phyloP scores from a whole-genome alignment of 2,797 vertebrate species.

The Agapornis canus region DNA sequence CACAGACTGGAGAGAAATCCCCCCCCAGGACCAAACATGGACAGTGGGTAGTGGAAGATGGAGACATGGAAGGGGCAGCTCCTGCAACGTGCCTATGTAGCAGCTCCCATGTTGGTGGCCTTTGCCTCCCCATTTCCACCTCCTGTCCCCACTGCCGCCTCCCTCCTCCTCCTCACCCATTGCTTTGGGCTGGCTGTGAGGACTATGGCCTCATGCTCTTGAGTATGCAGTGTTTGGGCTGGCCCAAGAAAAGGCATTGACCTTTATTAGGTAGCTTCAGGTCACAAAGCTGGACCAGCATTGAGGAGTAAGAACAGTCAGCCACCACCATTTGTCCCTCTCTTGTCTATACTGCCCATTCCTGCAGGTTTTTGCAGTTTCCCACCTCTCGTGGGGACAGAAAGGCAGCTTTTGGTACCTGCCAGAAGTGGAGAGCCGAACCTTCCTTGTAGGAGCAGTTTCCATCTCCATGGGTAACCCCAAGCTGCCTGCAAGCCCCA shows the following conservation, averaged over 20 bases:
- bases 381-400: background rate
- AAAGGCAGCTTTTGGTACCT: background rate
- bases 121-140: rapidly evolving
- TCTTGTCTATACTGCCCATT: background rate
- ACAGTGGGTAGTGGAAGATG: background rate
- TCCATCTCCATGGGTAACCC: background rate
- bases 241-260: background rate
- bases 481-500: rapidly evolving
- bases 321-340: background rate
- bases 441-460: background rate
- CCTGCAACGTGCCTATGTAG: background rate
- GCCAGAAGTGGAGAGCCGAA: background rate
- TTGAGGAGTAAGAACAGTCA: background rate
- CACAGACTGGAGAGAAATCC: background rate
- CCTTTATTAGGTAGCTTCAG: background rate
- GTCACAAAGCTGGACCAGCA: background rate
- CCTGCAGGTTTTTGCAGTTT: background rate
- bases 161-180: background rate
- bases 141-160: rapidly evolving
- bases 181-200: rapidly evolving
- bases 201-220: background rate
- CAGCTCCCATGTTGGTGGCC: rapidly evolving
- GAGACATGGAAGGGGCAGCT: background rate
- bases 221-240: background rate
- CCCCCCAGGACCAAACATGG: background rate